Percentiles rank a stretch among this genome's conserved stretches.
These are phyloP conservation scores for Subacronicta megacephala DNA, from an alignment of 2,888 invertebrate species.

Conservation along the genomic window DNA sequence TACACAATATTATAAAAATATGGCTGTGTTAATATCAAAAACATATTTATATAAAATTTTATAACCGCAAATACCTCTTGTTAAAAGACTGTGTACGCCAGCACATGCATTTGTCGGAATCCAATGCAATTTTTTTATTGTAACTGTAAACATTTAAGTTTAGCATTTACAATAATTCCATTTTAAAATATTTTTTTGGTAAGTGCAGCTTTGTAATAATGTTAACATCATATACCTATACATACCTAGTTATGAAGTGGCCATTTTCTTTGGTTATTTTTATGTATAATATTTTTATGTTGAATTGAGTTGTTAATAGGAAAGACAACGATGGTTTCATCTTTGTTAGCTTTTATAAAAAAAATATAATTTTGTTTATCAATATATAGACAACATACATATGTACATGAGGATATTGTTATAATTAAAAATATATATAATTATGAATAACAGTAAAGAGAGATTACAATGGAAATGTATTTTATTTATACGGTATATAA, in stretches of 20 bases:
- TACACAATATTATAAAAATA: slow-evolving; percentile 72
- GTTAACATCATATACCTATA: slow-evolving; percentile 33
- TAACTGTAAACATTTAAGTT: slow-evolving; percentile 49
- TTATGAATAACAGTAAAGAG: slow-evolving; percentile 48
- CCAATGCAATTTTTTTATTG: slow-evolving; percentile 48
- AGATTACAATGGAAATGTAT: slow-evolving; percentile 24
- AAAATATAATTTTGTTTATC: slow-evolving; percentile 45
- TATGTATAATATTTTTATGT: slow-evolving; percentile 37
- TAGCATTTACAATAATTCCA: slow-evolving; percentile 58
- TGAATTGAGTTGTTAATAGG: slow-evolving; percentile 32
- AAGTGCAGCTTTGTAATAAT: slow-evolving; percentile 56
- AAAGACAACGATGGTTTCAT: slow-evolving; percentile 39
- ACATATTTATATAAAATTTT: slow-evolving; percentile 78
- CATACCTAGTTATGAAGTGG: slow-evolving; percentile 57
- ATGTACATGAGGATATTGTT: slow-evolving; percentile 53
- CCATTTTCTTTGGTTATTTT: slow-evolving; percentile 57
- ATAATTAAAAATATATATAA: slow-evolving; percentile 44
- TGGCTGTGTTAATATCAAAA: slow-evolving; percentile 89
- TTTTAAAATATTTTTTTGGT: slow-evolving; percentile 48
- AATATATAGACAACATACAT: slow-evolving; percentile 50
- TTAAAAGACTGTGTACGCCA: slow-evolving; percentile 79
- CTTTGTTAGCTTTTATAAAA: slow-evolving; percentile 50
- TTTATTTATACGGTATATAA: neutral
- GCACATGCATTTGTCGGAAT: slow-evolving; percentile 70
- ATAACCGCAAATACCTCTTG: slow-evolving; percentile 87